Evolutionary conservation across 1,140 invertebrate species (phyloP).

Genomic region (Ganaspis sp.): DNA sequence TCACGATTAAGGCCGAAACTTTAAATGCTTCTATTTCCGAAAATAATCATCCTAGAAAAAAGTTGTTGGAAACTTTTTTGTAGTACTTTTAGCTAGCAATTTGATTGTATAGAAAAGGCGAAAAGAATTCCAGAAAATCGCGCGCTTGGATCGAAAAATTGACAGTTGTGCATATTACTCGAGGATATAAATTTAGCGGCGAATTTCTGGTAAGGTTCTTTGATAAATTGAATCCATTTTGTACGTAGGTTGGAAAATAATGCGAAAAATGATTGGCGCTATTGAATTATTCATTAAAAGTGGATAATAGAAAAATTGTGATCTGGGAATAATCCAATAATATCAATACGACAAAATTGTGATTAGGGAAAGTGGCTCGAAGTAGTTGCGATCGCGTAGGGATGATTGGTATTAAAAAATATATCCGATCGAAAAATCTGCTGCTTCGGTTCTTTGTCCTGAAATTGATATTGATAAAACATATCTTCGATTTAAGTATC

Average conservation of each 20-base stretch:
- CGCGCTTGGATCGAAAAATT: too few species aligned
- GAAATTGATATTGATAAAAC: slow-evolving; percentile 15
- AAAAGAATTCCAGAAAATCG: background rate
- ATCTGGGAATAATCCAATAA: background rate
- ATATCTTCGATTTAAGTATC: slow-evolving; percentile 13
- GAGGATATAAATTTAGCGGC: too few species aligned
- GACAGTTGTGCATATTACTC: too few species aligned
- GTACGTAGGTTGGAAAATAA: background rate
- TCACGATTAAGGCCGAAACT: too few species aligned
- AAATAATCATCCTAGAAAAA: too few species aligned
- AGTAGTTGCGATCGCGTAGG: background rate
- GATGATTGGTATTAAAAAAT: background rate
- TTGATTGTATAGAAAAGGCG: background rate
- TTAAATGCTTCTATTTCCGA: too few species aligned
- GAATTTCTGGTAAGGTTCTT: background rate
- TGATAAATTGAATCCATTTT: background rate
- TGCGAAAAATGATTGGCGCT: background rate
- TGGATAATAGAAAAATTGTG: background rate
- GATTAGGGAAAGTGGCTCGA: background rate
- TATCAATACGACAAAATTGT: background rate
- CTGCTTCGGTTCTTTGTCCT: background rate
- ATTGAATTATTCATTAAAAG: background rate
- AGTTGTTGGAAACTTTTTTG: too few species aligned
- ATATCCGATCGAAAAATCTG: background rate
- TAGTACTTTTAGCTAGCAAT: background rate